Conservation (phyloP, 2,888 invertebrate genomes). For the Lydus trimaculatus region DNA sequence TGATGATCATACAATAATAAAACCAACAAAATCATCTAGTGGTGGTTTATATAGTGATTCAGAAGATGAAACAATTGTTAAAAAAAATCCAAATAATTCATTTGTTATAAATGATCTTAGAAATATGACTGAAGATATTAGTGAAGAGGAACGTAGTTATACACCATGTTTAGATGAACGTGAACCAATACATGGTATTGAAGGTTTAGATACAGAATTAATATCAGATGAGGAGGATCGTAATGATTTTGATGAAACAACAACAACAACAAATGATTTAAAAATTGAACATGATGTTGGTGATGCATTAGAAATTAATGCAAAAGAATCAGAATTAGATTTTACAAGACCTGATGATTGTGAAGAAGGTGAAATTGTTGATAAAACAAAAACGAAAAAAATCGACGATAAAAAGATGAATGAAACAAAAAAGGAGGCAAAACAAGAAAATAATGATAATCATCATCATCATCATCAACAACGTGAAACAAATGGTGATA, state of each 20-base stretch:
- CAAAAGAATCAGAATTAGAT: constrained; percentile 61
- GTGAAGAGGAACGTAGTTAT: constrained; percentile 74
- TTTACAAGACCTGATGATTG: constrained; percentile 60
- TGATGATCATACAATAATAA: not conserved
- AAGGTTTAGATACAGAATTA: constrained; percentile 75
- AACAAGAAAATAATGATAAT: constrained; percentile 57
- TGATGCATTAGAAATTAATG: constrained; percentile 59
- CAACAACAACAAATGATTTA: constrained; percentile 57
- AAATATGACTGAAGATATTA: constrained; percentile 70
- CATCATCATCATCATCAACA: no score
- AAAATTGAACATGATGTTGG: no score
- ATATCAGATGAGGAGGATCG: constrained; percentile 79
- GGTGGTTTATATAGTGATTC: constrained; percentile 55
- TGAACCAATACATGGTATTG: constrained; percentile 49
- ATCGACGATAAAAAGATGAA: constrained; percentile 47
- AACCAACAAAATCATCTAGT: constrained; percentile 12
- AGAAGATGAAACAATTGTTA: constrained; percentile 56
- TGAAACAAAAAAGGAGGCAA: constrained; percentile 49
- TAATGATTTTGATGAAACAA: constrained; percentile 69
- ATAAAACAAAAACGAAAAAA: constrained; percentile 54
- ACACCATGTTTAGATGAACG: constrained; percentile 77
- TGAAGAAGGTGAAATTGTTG: constrained; percentile 69
- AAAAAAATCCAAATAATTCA: constrained; percentile 39
- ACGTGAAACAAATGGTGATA: constrained; percentile 59
- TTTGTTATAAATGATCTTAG: constrained; percentile 55